These are phyloP conservation scores for Microctenopoma lineatum DNA, from an alignment of 2,797 vertebrate genomes.

Conservation along the genomic window DNA sequence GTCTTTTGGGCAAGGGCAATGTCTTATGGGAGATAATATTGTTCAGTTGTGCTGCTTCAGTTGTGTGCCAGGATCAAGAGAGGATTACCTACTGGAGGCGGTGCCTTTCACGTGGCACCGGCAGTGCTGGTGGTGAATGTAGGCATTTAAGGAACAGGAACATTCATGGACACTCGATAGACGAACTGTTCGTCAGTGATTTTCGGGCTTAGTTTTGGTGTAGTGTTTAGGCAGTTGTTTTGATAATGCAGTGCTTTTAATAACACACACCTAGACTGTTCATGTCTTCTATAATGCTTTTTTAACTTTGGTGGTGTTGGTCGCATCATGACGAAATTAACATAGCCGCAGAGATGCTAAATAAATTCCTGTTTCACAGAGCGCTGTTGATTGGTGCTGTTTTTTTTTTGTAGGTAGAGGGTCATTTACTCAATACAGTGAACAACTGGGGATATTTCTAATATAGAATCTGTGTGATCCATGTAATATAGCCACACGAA, in stretches of 20 bases:
- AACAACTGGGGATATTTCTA: background rate
- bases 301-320: constrained; percentile 49
- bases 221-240: constrained; percentile 38
- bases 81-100: constrained; percentile 32
- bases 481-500: constrained; percentile 9
- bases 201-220: constrained; percentile 34
- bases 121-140: constrained; percentile 25
- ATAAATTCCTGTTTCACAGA: constrained; percentile 67
- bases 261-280: constrained; percentile 38
- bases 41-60: constrained; percentile 30
- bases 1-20: constrained; percentile 25
- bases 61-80: constrained; percentile 34
- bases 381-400: constrained; percentile 19
- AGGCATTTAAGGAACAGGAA: constrained; percentile 3
- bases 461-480: constrained; percentile 1
- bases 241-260: constrained; percentile 48
- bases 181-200: background rate
- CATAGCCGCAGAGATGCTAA: constrained; percentile 60
- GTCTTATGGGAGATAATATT: constrained; percentile 30
- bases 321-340: constrained; percentile 39
- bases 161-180: background rate
- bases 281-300: constrained; percentile 40
- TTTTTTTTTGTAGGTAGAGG: constrained; percentile 23
- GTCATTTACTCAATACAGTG: background rate
- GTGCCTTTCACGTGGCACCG: constrained; percentile 30